Evolutionary conservation across 1,140 invertebrate species (phyloP), one percentile per base, ranked within the genome.

Genomic region (Sesamia nonagrioides): DNA sequence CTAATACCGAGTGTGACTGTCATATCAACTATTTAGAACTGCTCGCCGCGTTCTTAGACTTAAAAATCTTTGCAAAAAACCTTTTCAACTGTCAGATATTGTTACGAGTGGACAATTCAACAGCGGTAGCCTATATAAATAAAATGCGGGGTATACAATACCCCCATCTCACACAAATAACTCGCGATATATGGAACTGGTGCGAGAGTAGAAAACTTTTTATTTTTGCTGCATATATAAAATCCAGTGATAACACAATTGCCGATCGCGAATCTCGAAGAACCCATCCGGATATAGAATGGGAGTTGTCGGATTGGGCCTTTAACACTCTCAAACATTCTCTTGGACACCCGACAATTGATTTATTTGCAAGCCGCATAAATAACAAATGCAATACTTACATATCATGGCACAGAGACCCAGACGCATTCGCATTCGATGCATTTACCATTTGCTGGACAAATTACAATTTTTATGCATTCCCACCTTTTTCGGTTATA

Each of bases 401-500:
- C 45, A 48, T 80, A 6, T 81, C 82, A 18, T 83, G 73, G 61
- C 37, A 80, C 6, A 54, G 37, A 21, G 78, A 50, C 4, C 42
- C 42, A 11, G 42, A 45, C 42, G 42, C 42, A 45, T 45, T 45
- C 42, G 42, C 42, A 11, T 15, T 45, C 8, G 42, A 45, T 11
- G 0, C 42, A 1, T 45, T 45, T 45, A 45, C 42, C 1, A 11
- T 45, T 45, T 45, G 7, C 8, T 45, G 42, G 42, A 1, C 8
- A 45, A 45, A 45, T 13, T 13, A 45, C 13, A 42, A 74, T 75
- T 86, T 80, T 37, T 86, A 83, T 52, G 80, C 79, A 18, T 86
- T 83, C 48, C 82, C 86, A 8, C 88, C 85, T 21, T 86, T 89
- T 61, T 63, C 77, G 0, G 40, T 88, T 3, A 78, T 89, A 56